A percentile compares a stretch with the other conserved stretches of the same genome.
Conservation (phyloP, 2,797 vertebrate species). For the Cottoperca gobio region DNA sequence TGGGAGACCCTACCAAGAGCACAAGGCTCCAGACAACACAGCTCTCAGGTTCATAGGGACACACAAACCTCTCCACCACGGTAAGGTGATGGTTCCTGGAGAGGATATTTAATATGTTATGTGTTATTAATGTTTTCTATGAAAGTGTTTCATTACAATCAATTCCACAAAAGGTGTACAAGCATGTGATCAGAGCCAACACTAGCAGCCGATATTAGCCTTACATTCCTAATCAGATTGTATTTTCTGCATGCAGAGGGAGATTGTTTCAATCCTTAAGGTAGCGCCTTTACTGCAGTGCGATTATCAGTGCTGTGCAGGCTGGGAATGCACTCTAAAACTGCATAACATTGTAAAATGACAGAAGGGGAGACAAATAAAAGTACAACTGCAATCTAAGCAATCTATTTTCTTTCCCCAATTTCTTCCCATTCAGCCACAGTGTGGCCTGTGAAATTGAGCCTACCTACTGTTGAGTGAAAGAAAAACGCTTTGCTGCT, state of each 20-base stretch:
- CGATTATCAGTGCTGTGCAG: slow-evolving; percentile 79
- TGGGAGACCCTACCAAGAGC: too few relatives aligned
- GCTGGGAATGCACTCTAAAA: slow-evolving; percentile 80
- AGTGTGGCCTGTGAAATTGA: slow-evolving; percentile 91
- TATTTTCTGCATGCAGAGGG: slow-evolving; percentile 1
- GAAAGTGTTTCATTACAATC: not conserved
- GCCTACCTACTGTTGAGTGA: slow-evolving; percentile 84
- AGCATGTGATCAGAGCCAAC: not conserved
- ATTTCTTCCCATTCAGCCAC: slow-evolving; percentile 85
- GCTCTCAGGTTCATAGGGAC: too few relatives aligned
- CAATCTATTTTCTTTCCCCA: slow-evolving; percentile 91
- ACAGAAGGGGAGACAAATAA: slow-evolving; percentile 87
- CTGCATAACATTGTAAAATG: slow-evolving; percentile 80
- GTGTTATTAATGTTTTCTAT: not conserved
- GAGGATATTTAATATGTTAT: too few relatives aligned
- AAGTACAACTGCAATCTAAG: slow-evolving; percentile 88
- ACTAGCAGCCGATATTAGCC: not conserved
- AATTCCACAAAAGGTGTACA: not conserved
- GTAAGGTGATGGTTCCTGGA: too few relatives aligned
- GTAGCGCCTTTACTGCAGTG: slow-evolving; percentile 30
- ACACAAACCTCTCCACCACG: too few relatives aligned
- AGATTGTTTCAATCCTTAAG: slow-evolving; percentile 21
- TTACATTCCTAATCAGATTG: not conserved
- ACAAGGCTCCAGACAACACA: too few relatives aligned
- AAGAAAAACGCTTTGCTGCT: slow-evolving; percentile 79